Evolutionary conservation across 1,140 invertebrate genomes (phyloP).

Genomic region (Drosophila miranda): DNA sequence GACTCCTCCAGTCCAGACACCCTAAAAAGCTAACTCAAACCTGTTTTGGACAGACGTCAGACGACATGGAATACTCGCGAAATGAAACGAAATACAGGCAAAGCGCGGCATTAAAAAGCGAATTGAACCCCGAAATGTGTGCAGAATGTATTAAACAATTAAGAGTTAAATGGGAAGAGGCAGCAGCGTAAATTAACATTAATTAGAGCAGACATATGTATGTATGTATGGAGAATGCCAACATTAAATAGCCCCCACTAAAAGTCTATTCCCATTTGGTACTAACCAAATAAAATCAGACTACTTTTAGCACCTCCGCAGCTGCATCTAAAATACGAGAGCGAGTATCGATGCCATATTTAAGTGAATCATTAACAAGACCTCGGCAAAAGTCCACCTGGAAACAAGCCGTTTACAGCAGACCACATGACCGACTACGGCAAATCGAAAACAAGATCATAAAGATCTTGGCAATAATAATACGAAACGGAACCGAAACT

Average conservation of each 20-base stretch:
- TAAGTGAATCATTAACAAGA: constrained; percentile 62
- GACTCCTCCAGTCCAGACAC: constrained; percentile 17
- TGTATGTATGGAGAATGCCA: constrained; percentile 6
- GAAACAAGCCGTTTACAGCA: constrained; percentile 52
- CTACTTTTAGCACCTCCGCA: constrained; percentile 47
- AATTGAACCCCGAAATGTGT: constrained; percentile 38
- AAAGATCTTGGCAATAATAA: constrained; percentile 22
- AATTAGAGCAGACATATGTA: constrained; percentile 50
- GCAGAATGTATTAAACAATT: constrained; percentile 42
- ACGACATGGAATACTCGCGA: not conserved
- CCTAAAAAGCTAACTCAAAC: constrained; percentile 28
- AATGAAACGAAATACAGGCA: constrained; percentile 29
- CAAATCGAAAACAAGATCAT: constrained; percentile 68
- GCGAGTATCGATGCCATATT: constrained; percentile 33
- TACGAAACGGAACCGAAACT: no score
- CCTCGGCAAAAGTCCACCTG: constrained; percentile 24
- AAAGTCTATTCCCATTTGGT: constrained; percentile 10
- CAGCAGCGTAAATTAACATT: constrained; percentile 62
- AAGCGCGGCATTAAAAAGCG: constrained; percentile 9
- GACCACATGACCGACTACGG: constrained; percentile 39
- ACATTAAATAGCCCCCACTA: constrained; percentile 2
- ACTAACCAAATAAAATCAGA: constrained; percentile 16
- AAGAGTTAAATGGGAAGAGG: constrained; percentile 42
- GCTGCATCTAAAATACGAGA: constrained; percentile 38
- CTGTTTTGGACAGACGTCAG: constrained; percentile 26